phyloP scores from a whole-genome alignment of 2,888 invertebrate species.

The Lissocephala sabroskyi region DNA sequence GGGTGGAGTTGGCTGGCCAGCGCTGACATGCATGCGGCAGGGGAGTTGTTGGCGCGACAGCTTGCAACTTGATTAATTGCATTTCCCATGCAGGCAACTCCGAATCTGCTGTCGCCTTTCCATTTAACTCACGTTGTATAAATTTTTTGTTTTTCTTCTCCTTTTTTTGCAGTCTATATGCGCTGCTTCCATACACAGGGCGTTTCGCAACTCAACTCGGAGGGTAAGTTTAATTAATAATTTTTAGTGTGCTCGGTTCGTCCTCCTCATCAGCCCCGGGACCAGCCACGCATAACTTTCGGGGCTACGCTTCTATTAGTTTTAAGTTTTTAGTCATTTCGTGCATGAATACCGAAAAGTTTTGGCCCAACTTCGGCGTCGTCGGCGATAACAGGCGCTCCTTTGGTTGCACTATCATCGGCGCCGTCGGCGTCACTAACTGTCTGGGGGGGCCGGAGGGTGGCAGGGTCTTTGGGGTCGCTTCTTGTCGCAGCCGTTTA shows the following conservation, averaged over 20 bases:
- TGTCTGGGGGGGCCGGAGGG: background rate
- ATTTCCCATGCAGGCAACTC: slow-evolving; percentile 34
- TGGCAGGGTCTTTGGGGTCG: background rate
- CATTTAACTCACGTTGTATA: slow-evolving; percentile 2
- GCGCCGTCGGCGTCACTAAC: background rate
- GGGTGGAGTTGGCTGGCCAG: too few relatives aligned
- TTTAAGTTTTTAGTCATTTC: slow-evolving; percentile 59
- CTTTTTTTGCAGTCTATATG: slow-evolving; percentile 60
- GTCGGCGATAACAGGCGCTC: slow-evolving; percentile 45
- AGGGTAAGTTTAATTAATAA: slow-evolving; percentile 71
- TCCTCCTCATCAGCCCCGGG: background rate
- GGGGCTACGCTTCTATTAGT: slow-evolving; percentile 55
- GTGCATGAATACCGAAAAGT: slow-evolving; percentile 59
- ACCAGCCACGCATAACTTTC: slow-evolving; percentile 39
- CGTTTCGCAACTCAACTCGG: slow-evolving; percentile 66
- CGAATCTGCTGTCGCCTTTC: too few relatives aligned
- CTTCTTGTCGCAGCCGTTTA: slow-evolving; percentile 5
- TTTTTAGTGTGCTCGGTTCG: slow-evolving; percentile 37
- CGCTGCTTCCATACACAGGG: slow-evolving; percentile 60
- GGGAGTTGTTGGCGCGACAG: slow-evolving; percentile 22
- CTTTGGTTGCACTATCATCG: slow-evolving; percentile 47
- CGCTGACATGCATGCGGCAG: slow-evolving; percentile 9
- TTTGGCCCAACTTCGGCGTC: slow-evolving; percentile 13
- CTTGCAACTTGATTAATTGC: slow-evolving; percentile 62
- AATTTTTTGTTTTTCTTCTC: slow-evolving; percentile 12